phyloP scores from a whole-genome alignment of 2,888 invertebrate species.

The Brachyptera putata region DNA sequence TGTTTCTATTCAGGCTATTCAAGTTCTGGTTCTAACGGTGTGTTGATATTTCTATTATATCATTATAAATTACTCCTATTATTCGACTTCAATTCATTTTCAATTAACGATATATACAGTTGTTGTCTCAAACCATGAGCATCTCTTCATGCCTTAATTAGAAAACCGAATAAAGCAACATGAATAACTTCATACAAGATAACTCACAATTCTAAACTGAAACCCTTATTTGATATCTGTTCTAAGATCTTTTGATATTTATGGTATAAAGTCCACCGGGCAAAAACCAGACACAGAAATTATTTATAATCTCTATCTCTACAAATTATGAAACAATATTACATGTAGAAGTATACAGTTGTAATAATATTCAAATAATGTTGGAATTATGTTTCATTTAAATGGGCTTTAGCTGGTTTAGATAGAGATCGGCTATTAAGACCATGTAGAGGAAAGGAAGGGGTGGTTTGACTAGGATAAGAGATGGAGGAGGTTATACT shows the following conservation, averaged over 20 bases:
- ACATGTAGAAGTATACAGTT: slow-evolving; percentile 14
- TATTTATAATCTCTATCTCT: background rate
- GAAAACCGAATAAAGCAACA: too few relatives aligned
- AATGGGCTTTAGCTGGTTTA: slow-evolving; percentile 27
- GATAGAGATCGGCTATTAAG: slow-evolving; percentile 26
- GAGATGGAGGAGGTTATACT: background rate
- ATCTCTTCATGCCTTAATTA: too few relatives aligned
- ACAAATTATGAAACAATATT: slow-evolving; percentile 31
- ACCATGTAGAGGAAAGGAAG: background rate
- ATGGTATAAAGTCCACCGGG: slow-evolving; percentile 24
- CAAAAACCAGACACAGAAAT: slow-evolving; percentile 31
- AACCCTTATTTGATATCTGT: background rate
- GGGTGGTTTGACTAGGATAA: slow-evolving; percentile 8
- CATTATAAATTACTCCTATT: too few relatives aligned
- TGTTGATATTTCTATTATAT: too few relatives aligned
- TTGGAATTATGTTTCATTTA: slow-evolving; percentile 33
- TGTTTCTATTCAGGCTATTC: too few relatives aligned
- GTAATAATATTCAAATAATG: slow-evolving; percentile 11
- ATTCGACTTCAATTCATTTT: too few relatives aligned
- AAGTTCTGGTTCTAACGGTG: too few relatives aligned
- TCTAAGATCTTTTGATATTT: slow-evolving; percentile 24
- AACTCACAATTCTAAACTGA: too few relatives aligned
- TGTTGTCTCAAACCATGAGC: too few relatives aligned
- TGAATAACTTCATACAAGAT: too few relatives aligned
- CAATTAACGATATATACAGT: too few relatives aligned